Evolutionary conservation across 1,140 invertebrate genomes (phyloP), one percentile per base, ranked within the genome.

Genomic region (Diorhabda carinulata): DNA sequence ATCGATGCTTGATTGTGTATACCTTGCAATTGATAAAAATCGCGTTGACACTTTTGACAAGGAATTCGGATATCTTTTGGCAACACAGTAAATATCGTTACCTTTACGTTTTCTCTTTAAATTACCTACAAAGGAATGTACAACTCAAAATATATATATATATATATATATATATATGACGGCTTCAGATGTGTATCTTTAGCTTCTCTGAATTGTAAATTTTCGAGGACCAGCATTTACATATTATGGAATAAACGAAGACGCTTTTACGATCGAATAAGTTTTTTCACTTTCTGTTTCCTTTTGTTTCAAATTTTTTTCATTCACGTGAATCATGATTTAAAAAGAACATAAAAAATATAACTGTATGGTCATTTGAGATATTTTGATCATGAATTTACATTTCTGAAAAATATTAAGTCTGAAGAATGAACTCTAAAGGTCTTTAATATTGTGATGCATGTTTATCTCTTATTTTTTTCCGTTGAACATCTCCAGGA

Each of bases 41-140:
- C 25, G 25, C 25, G 25, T 25, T 25, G 25, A 25, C 25, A 25
- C 25, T 25, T 25, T 25, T 25, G 25, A 25, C 25, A 25, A 25
- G 25, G 25, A 25, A 25, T 25, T 25, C 25, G 25, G 25, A 25
- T 25, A 25, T 25, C 25, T 25, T 25, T 25, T 25, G 25, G 25
- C 25, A 25, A 25, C 25, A 25, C 25, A 25, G 25, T 25, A 25
- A 25, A 25, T 25, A 25, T 25, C 25, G 25, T 25, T 25, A 25
- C 25, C 25, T 25, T 25, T 25, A 25, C 25, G 25, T 25, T 52
- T 52, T 52, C 47, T 8, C 57, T 61, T 58, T 44, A 56, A 52
- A 57, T 65, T 73, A 70, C 72, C 72, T 59, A 66, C 62, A 67
- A 70, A 73, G 66, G 66, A 73, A 73, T 73, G 72, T 70, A 43